Evolutionary conservation across 2,113 vertebrate species (phyloP), one percentile per base, ranked within the genome.

Genomic region (Hydrolagus affinis): DNA sequence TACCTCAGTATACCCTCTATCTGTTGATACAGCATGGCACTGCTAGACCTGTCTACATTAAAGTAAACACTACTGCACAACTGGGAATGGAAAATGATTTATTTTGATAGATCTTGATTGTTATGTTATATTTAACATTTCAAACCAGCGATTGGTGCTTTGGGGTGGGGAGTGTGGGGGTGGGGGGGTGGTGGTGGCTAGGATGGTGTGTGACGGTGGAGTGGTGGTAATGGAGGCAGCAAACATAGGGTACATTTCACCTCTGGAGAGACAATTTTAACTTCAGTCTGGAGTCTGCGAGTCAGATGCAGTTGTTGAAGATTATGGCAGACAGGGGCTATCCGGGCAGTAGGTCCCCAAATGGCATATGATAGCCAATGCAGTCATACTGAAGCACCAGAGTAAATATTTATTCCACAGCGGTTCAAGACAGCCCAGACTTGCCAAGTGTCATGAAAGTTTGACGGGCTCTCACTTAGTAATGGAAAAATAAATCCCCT

Each of bases 21-120:
- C 66, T 17, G 19, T n/a, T 30, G 64, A 75, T 60, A 15, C 64
- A 77, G 72, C 17, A 25, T 76, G 15, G 30, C 69, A 44, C 0
- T 59, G 10, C 23, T 9, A 86, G 25, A 17, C 11, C 70, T 44
- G 10, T 73, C 28, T n/a, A 23, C 23, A 23, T 23, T 86, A 44
- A 76, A 86, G 64, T 3, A 75, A 86, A 75, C 62, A 74, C 15
- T 68, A 19, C 59, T 66, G 19, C 21, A 68, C 66, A 56, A 68
- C 60, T 11, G 2, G 21, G 60, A 11, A 56, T 15, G 32, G 28
- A 56, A 68, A 56, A 56, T 44, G 6, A 25, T 85, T 75, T 76
- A 86, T 86, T 86, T 68, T 66, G 11, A 44, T 86, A 56, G 66
- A 76, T n/a, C 32, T 4, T 23, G 23, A 86, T 23, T 62, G 28